phyloP scores from a whole-genome alignment of 2,888 invertebrate genomes.

The Thymelicus sylvestris region DNA sequence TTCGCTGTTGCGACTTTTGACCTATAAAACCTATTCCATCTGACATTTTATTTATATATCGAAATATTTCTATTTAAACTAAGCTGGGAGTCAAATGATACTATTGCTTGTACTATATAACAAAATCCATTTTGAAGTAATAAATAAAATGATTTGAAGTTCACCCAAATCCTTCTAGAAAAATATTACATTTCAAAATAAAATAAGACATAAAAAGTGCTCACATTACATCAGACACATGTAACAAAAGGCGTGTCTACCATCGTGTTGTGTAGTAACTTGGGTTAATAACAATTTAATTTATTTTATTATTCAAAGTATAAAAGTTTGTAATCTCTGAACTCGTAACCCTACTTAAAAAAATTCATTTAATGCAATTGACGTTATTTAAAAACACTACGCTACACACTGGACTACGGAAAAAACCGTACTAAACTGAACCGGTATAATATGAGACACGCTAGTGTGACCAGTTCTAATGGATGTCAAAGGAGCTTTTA shows the following conservation, averaged over 20 bases:
- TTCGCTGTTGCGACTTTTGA: conserved; percentile 15
- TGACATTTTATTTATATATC: conserved; percentile 18
- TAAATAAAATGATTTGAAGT: too few relatives aligned
- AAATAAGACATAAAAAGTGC: too few relatives aligned
- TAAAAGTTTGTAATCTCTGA: neutral
- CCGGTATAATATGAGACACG: neutral
- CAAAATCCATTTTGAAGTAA: too few relatives aligned
- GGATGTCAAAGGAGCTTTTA: neutral
- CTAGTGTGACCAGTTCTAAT: neutral
- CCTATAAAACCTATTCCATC: conserved; percentile 32
- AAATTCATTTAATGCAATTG: neutral
- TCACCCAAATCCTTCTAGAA: too few relatives aligned
- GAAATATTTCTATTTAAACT: neutral
- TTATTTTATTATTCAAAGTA: neutral
- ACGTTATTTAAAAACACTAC: neutral
- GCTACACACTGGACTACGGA: too few relatives aligned
- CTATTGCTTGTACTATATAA: too few relatives aligned
- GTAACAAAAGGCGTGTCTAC: too few relatives aligned
- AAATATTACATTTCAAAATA: too few relatives aligned
- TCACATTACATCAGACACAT: too few relatives aligned
- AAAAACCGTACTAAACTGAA: neutral
- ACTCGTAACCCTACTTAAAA: neutral
- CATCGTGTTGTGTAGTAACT: too few relatives aligned
- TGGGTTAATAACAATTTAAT: neutral
- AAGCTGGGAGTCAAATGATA: too few relatives aligned